Evolutionary conservation across 1,140 invertebrate species (phyloP).

Genomic region (Drosophila sulfurigaster): DNA sequence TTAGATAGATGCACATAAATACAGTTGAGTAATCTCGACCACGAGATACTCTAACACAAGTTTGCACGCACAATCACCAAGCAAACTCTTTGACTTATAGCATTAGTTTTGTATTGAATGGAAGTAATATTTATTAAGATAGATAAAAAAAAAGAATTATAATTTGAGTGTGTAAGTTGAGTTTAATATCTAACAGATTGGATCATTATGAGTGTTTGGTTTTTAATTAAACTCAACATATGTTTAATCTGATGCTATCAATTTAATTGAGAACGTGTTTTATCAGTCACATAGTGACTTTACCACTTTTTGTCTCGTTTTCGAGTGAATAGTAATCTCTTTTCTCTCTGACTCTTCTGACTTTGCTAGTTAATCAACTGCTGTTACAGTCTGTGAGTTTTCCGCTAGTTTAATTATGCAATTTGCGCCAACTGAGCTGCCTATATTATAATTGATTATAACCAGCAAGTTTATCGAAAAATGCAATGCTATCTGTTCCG

Average conservation of each 20-base stretch:
- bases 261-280: neutral
- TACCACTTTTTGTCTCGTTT: neutral
- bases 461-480: neutral
- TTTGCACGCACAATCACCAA: neutral
- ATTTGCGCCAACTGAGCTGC: neutral
- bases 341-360: neutral
- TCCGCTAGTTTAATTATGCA: conserved; percentile 3
- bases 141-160: too few relatives aligned
- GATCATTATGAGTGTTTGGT: too few relatives aligned
- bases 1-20: neutral
- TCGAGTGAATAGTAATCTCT: neutral
- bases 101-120: too few relatives aligned
- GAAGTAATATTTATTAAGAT: too few relatives aligned
- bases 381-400: conserved; percentile 1
- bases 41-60: neutral
- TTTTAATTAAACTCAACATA: too few relatives aligned
- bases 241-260: neutral
- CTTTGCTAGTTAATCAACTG: neutral
- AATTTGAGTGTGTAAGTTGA: too few relatives aligned
- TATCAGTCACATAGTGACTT: neutral
- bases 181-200: too few relatives aligned
- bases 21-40: neutral
- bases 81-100: too few relatives aligned
- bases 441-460: neutral
- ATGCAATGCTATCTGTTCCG: neutral